Evolutionary conservation across 1,140 invertebrate genomes (phyloP).

Genomic region (Dendrolimus punctatus): DNA sequence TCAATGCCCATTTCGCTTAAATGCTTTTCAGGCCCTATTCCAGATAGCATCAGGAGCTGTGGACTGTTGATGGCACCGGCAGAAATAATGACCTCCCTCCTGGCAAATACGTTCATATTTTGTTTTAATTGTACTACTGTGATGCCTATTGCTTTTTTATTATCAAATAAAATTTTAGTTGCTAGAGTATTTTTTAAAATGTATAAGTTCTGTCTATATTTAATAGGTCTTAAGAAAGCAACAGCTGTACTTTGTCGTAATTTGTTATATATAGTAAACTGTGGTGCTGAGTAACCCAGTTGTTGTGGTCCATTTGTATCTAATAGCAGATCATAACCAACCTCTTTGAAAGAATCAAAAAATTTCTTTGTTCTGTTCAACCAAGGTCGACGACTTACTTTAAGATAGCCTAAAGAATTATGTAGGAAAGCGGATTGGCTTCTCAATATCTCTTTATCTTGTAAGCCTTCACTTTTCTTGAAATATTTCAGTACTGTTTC

Average conservation of each 20-base stretch:
- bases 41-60: conserved; percentile 51
- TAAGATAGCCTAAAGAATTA: conserved; percentile 6
- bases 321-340: conserved; percentile 77
- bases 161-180: conserved; percentile 76
- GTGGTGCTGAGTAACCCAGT: conserved; percentile 5
- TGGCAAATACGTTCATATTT: conserved; percentile 21
- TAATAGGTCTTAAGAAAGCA: conserved; percentile 84
- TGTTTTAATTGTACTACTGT: conserved; percentile 47
- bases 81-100: conserved; percentile 69
- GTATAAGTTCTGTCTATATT: conserved; percentile 82
- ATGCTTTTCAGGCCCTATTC: conserved; percentile 44
- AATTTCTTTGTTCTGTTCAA: conserved; percentile 74
- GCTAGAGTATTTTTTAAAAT: conserved; percentile 81
- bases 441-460: conserved; percentile 80
- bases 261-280: conserved; percentile 75
- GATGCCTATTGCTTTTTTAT: conserved; percentile 64
- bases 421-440: conserved; percentile 33
- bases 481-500: conserved; percentile 85
- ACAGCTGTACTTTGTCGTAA: conserved; percentile 88
- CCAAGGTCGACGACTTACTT: conserved; percentile 7
- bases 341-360: conserved; percentile 82
- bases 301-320: conserved; percentile 9
- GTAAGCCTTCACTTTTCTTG: conserved; percentile 86
- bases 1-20: conserved; percentile 48
- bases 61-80: conserved; percentile 68